phyloP scores from a whole-genome alignment of 1,140 invertebrate genomes.

The Pemphigus obesinymphae region DNA sequence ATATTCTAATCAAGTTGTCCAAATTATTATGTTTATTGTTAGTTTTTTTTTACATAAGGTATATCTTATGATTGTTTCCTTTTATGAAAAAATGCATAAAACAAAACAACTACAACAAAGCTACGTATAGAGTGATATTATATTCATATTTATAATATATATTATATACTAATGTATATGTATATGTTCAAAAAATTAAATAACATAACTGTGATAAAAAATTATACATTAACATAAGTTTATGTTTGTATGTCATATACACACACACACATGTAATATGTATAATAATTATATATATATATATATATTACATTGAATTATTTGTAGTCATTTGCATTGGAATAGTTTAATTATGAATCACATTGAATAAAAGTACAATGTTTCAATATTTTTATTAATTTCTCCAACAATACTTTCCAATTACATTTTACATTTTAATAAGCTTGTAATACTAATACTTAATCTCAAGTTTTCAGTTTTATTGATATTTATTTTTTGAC shows the following conservation, averaged over 20 bases:
- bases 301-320: background rate
- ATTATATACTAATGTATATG: conserved; percentile 15
- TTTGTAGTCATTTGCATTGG: background rate
- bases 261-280: background rate
- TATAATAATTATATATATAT: conserved; percentile 1
- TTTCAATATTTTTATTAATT: background rate
- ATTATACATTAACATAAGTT: conserved; percentile 23
- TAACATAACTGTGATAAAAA: conserved; percentile 40
- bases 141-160: background rate
- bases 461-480: background rate
- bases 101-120: conserved; percentile 36
- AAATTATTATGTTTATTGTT: conserved; percentile 37
- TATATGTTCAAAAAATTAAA: conserved; percentile 18
- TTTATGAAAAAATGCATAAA: conserved; percentile 38
- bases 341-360: background rate
- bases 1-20: conserved; percentile 22
- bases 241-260: conserved; percentile 1
- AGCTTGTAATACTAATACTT: background rate
- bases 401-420: background rate
- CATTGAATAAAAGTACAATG: background rate
- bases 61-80: conserved; percentile 36
- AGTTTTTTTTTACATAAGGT: conserved; percentile 36
- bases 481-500: conserved; percentile 26
- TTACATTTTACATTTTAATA: conserved; percentile 2
- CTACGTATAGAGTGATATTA: conserved; percentile 7